These are phyloP conservation scores for Vanacampus margaritifer DNA, from an alignment of 2,113 vertebrate genomes.

Conservation along the genomic window DNA sequence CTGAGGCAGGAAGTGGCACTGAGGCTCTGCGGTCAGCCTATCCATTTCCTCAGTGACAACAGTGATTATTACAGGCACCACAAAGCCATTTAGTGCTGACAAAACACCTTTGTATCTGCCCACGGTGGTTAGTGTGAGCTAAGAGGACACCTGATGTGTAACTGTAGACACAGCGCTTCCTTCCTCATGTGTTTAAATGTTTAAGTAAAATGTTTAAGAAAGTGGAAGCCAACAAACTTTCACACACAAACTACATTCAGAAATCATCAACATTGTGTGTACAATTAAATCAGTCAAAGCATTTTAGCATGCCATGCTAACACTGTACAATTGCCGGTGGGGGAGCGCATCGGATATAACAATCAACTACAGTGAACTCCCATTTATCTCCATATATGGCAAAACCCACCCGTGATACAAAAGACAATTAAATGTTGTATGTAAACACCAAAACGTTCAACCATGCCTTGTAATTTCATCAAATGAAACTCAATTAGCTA, in stretches of 20 bases:
- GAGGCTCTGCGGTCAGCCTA: constrained; percentile 20
- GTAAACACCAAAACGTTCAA: too few species aligned
- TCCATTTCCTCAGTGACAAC: constrained; percentile 39
- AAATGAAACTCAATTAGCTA: too few species aligned
- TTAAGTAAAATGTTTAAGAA: constrained; percentile 10
- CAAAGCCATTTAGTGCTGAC: constrained; percentile 28
- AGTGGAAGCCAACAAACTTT: neutral
- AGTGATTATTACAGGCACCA: constrained; percentile 26
- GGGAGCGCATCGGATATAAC: too few species aligned
- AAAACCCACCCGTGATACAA: too few species aligned
- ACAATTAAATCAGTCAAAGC: too few species aligned
- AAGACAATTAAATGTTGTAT: too few species aligned
- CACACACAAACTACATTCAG: constrained; percentile 30
- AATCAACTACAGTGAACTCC: too few species aligned
- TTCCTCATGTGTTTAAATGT: constrained; percentile 15
- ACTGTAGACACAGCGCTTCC: constrained; percentile 8
- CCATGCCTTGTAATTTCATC: too few species aligned
- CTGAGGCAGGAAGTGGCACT: constrained; percentile 9
- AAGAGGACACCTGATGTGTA: constrained; percentile 37
- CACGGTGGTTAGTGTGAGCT: constrained; percentile 19
- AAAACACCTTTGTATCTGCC: constrained; percentile 24
- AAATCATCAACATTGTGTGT: neutral
- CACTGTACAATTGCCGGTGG: too few species aligned
- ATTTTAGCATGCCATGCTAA: too few species aligned
- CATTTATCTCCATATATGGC: too few species aligned